Conservation (phyloP, 2,888 invertebrate genomes). For the Mactromeris polynyma region DNA sequence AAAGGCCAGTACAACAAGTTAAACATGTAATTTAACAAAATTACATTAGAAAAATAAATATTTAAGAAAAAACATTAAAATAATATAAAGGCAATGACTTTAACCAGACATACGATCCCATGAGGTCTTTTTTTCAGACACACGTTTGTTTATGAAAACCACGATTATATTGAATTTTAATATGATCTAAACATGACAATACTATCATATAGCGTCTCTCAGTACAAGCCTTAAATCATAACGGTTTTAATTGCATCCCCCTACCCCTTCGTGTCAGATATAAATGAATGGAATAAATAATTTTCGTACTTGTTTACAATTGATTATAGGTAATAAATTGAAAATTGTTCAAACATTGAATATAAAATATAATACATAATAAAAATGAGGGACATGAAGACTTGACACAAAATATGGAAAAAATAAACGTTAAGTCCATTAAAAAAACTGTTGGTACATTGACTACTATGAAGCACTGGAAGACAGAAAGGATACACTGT, state of each 20-base stretch:
- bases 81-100: neutral
- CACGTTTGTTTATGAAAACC: neutral
- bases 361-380: neutral
- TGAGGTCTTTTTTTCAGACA: neutral
- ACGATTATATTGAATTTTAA: neutral
- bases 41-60: neutral
- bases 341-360: conserved; percentile 6
- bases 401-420: conserved; percentile 13
- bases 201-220: neutral
- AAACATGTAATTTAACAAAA: conserved; percentile 6
- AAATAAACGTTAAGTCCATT: conserved; percentile 22
- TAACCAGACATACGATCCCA: neutral
- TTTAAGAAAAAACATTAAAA: neutral
- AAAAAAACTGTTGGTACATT: neutral
- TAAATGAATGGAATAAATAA: conserved; percentile 18
- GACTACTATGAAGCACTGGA: neutral
- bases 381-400: neutral
- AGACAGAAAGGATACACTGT: neutral
- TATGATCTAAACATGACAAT: neutral
- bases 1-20: neutral
- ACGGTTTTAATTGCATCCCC: conserved; percentile 12
- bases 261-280: neutral
- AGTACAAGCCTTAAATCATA: conserved; percentile 11
- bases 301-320: conserved; percentile 32
- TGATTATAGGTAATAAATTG: conserved; percentile 37